A percentile compares a stretch with the other conserved stretches of the same genome.
Evolutionary conservation across 2,113 vertebrate species (phyloP).

Genomic region (Tragulus kanchil): DNA sequence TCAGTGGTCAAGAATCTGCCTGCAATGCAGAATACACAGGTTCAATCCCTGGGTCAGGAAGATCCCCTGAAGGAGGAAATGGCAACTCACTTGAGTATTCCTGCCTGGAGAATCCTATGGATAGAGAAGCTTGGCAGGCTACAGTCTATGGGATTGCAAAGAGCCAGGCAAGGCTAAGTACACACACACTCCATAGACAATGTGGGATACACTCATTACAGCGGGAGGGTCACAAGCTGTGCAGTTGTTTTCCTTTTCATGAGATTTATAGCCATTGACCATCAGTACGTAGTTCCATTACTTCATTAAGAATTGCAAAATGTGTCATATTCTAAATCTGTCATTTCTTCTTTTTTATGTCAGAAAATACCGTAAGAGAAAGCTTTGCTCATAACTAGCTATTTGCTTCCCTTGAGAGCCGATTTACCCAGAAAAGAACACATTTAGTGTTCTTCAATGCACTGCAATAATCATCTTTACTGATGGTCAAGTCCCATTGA

Average conservation of each 20-base stretch:
- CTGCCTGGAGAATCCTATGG: background rate
- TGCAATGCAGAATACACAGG: background rate
- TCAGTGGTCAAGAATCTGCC: background rate
- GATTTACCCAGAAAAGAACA: background rate
- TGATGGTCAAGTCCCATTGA: background rate
- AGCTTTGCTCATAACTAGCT: background rate
- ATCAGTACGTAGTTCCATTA: background rate
- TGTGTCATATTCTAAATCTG: background rate
- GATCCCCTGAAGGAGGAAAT: background rate
- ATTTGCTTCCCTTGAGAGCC: background rate
- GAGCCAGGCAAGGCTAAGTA: background rate
- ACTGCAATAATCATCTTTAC: background rate
- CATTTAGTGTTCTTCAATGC: background rate
- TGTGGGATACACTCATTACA: background rate
- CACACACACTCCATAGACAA: background rate
- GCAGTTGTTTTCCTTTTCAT: background rate
- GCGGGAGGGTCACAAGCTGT: background rate
- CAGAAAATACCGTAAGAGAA: background rate
- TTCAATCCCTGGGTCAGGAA: background rate
- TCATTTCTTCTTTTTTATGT: background rate
- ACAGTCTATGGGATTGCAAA: background rate
- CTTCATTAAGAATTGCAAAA: background rate
- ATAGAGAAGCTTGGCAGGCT: background rate
- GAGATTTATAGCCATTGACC: background rate
- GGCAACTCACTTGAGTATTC: background rate